Evolutionary conservation across 2,888 invertebrate genomes (phyloP).

Genomic region (Agrotis clavis): DNA sequence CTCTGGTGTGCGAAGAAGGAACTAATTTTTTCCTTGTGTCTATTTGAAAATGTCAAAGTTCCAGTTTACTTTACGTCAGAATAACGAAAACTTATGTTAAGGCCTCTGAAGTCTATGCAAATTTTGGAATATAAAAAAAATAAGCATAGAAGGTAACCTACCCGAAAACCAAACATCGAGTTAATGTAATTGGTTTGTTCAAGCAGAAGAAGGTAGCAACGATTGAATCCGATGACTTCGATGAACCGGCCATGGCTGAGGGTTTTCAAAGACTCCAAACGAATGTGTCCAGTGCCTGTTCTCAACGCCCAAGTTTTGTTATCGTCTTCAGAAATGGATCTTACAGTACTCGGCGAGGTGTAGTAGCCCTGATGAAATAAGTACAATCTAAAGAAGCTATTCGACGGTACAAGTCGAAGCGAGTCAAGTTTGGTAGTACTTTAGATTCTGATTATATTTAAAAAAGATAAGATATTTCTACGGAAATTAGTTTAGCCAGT

Average conservation of each 20-base stretch:
- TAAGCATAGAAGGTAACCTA: constrained; percentile 27
- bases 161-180: constrained; percentile 58
- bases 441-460: too few relatives aligned
- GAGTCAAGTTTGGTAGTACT: too few relatives aligned
- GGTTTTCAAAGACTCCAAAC: constrained; percentile 38
- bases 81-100: too few relatives aligned
- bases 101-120: too few relatives aligned
- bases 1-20: too few relatives aligned
- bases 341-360: constrained; percentile 4
- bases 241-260: constrained; percentile 34
- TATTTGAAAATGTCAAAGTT: too few relatives aligned
- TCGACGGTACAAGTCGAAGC: not conserved
- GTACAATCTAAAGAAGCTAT: not conserved
- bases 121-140: too few relatives aligned
- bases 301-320: constrained; percentile 21
- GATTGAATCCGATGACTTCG: constrained; percentile 51
- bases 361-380: constrained; percentile 35
- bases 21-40: too few relatives aligned
- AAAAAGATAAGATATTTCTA: too few relatives aligned
- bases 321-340: constrained; percentile 11
- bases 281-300: not conserved
- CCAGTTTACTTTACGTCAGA: too few relatives aligned
- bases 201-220: constrained; percentile 58
- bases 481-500: too few relatives aligned
- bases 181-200: constrained; percentile 63